These are phyloP conservation scores for Turritopsis dohrnii DNA, from an alignment of 30 jellyfish, hydroid and myxozoan species.

Conservation along the genomic window DNA sequence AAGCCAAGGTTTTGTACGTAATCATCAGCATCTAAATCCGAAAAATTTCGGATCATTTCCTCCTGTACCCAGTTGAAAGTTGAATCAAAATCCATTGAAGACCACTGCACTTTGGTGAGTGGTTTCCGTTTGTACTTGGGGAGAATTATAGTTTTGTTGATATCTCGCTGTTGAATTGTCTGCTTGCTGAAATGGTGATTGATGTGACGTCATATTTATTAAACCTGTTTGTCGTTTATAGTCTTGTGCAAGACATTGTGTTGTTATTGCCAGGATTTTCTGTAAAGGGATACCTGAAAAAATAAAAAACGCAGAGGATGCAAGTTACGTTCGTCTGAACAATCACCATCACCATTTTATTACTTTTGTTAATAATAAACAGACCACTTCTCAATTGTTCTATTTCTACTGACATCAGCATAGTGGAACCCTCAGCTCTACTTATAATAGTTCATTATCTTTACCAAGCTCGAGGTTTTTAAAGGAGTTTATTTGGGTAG, in stretches of 20 bases:
- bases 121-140: background rate
- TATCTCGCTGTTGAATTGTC: background rate
- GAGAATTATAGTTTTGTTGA: background rate
- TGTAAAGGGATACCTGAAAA: constrained; percentile 54
- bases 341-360: too few relatives aligned
- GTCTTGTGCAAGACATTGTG: constrained; percentile 75
- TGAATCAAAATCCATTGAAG: background rate
- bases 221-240: constrained; percentile 35
- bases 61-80: background rate
- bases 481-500: too few relatives aligned
- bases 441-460: too few relatives aligned
- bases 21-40: too few relatives aligned
- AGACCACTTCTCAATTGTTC: too few relatives aligned
- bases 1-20: background rate
- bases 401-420: too few relatives aligned
- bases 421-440: too few relatives aligned
- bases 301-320: background rate
- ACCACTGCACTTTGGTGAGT: background rate
- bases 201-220: background rate
- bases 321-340: too few relatives aligned
- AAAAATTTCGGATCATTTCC: too few relatives aligned
- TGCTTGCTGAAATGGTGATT: background rate
- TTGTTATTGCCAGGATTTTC: constrained; percentile 41
- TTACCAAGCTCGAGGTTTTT: too few relatives aligned
- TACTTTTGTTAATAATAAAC: too few relatives aligned